A percentile compares a stretch with the other conserved stretches of the same genome.
phyloP scores from a whole-genome alignment of 2,888 invertebrate species.

The Dorcus parallelipipedus region DNA sequence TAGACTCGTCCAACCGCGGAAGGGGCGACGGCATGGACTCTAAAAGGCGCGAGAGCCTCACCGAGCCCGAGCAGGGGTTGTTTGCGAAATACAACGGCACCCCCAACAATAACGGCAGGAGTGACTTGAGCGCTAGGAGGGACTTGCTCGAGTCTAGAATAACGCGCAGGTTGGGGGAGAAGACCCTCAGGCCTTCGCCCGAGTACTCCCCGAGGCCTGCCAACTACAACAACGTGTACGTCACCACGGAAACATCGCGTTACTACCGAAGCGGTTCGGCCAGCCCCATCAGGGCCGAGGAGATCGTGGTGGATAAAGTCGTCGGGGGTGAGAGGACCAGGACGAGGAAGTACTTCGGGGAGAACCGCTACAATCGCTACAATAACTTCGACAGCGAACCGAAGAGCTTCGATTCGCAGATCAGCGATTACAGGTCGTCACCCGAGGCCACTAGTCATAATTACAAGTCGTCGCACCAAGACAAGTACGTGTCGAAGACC shows the following conservation, averaged over 20 bases:
- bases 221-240: constrained; percentile 44
- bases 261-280: constrained; percentile 56
- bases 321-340: constrained; percentile 44
- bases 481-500: constrained; percentile 31
- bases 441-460: constrained; percentile 52
- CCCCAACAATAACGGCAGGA: constrained; percentile 39
- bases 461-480: constrained; percentile 29
- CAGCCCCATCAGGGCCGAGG: constrained; percentile 53
- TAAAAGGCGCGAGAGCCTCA: constrained; percentile 53
- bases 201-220: constrained; percentile 49
- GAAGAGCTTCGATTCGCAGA: constrained; percentile 64
- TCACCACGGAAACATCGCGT: constrained; percentile 54
- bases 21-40: constrained; percentile 67
- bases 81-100: constrained; percentile 21
- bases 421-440: constrained; percentile 58
- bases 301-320: constrained; percentile 54
- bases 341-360: constrained; percentile 47
- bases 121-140: constrained; percentile 67
- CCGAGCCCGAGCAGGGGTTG: constrained; percentile 38
- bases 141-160: constrained; percentile 74
- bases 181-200: constrained; percentile 44
- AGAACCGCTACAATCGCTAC: constrained; percentile 40
- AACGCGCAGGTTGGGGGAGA: constrained; percentile 55
- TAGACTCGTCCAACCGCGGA: constrained; percentile 55
- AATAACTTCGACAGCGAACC: constrained; percentile 57